phyloP scores from a whole-genome alignment of 2,797 vertebrate species.

The Miichthys miiuy region DNA sequence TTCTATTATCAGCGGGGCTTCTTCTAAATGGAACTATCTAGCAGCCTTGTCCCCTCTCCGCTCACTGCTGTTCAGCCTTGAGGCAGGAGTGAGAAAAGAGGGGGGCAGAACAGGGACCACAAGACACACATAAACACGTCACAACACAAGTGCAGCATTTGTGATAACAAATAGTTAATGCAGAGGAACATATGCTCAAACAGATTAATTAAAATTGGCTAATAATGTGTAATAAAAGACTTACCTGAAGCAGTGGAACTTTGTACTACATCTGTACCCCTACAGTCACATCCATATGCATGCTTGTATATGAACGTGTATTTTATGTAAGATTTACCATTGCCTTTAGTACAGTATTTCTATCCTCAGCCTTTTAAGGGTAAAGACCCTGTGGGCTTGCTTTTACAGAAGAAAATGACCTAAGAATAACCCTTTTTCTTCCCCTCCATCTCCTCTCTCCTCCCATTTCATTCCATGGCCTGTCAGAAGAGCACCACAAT shows the following conservation, averaged over 20 bases:
- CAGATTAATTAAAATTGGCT: slow-evolving; percentile 10
- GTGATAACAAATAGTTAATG: slow-evolving; percentile 12
- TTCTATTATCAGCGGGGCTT: slow-evolving; percentile 81
- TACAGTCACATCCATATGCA: not conserved
- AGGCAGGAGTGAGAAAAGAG: slow-evolving; percentile 35
- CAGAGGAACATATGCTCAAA: slow-evolving; percentile 1
- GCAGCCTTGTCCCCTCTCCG: slow-evolving; percentile 63
- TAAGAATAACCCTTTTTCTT: slow-evolving; percentile 61
- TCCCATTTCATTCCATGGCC: slow-evolving; percentile 52
- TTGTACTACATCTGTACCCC: slow-evolving; percentile 1
- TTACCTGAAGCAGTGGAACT: slow-evolving; percentile 13
- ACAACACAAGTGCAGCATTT: slow-evolving; percentile 7
- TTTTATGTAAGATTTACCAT: slow-evolving; percentile 13
- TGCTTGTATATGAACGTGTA: not conserved
- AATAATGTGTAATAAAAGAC: slow-evolving; percentile 13
- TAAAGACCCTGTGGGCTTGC: slow-evolving; percentile 43
- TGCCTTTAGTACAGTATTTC: slow-evolving; percentile 15
- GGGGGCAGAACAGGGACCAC: slow-evolving; percentile 19
- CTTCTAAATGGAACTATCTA: slow-evolving; percentile 77
- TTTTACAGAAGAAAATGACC: slow-evolving; percentile 59
- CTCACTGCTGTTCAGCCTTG: slow-evolving; percentile 68
- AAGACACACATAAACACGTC: slow-evolving; percentile 36
- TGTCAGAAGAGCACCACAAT: slow-evolving; percentile 64
- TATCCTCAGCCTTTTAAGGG: slow-evolving; percentile 34
- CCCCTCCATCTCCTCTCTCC: slow-evolving; percentile 38